Percentiles rank a stretch among this genome's conserved stretches.
These are phyloP conservation scores for Aspidiotus destructor DNA, from an alignment of 2,888 invertebrate species.

Conservation along the genomic window DNA sequence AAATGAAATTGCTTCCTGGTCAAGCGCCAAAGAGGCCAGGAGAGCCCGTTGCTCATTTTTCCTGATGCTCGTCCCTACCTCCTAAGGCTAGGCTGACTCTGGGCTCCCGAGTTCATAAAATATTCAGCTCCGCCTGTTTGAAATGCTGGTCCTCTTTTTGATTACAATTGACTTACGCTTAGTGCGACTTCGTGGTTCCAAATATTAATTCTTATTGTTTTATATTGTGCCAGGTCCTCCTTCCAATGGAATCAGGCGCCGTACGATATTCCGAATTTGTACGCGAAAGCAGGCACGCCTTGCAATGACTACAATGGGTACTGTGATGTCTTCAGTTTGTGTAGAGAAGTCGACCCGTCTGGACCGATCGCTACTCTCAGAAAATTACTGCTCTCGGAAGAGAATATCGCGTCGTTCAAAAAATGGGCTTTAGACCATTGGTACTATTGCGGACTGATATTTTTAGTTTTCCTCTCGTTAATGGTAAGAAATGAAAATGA, in stretches of 20 bases:
- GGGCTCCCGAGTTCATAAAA: too few relatives aligned
- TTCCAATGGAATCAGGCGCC: slow-evolving; percentile 83
- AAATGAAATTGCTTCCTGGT: too few relatives aligned
- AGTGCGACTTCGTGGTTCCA: too few relatives aligned
- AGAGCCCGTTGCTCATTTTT: too few relatives aligned
- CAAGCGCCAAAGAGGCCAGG: too few relatives aligned
- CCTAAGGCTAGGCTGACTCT: too few relatives aligned
- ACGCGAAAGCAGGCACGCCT: slow-evolving; percentile 85
- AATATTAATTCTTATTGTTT: background rate
- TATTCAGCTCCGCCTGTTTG: too few relatives aligned
- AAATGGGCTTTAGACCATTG: slow-evolving; percentile 81
- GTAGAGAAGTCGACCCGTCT: slow-evolving; percentile 86
- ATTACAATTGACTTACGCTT: too few relatives aligned
- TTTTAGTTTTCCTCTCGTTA: slow-evolving; percentile 59
- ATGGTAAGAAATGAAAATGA: slow-evolving; percentile 54
- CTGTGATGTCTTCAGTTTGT: slow-evolving; percentile 62
- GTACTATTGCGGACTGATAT: slow-evolving; percentile 74
- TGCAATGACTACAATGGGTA: slow-evolving; percentile 88
- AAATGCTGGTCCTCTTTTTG: too few relatives aligned
- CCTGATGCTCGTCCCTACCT: too few relatives aligned
- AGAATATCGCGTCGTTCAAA: slow-evolving; percentile 78
- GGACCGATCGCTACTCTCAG: slow-evolving; percentile 82
- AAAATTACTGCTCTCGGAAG: slow-evolving; percentile 75
- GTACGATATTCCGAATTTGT: slow-evolving; percentile 86
- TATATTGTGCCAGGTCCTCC: slow-evolving; percentile 53